phyloP scores from a whole-genome alignment of 2,888 invertebrate species.

The Amiota mariae region DNA sequence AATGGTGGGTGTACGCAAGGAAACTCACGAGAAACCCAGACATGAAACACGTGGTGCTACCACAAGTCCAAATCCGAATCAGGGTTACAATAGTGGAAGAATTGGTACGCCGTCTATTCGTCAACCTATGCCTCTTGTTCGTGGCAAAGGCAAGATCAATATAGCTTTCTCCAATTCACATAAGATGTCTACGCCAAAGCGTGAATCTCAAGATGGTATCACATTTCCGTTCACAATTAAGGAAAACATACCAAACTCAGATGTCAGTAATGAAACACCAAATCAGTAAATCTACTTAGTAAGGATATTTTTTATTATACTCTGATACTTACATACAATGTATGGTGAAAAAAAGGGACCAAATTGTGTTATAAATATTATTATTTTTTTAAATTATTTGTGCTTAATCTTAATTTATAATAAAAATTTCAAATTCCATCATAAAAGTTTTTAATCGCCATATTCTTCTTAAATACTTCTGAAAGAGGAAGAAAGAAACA shows the following conservation, averaged over 20 bases:
- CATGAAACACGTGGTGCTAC: constrained; percentile 14
- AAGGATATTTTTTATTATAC: background rate
- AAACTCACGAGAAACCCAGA: constrained; percentile 53
- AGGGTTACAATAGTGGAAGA: constrained; percentile 42
- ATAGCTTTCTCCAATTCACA: constrained; percentile 67
- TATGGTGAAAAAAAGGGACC: too few species aligned
- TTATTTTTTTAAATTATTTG: too few species aligned
- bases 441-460: too few species aligned
- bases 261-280: constrained; percentile 18
- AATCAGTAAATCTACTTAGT: background rate
- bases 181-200: constrained; percentile 64
- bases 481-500: too few species aligned
- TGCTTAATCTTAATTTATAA: too few species aligned
- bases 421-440: too few species aligned
- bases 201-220: constrained; percentile 67
- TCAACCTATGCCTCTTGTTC: constrained; percentile 58
- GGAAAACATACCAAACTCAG: constrained; percentile 13
- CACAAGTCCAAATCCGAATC: constrained; percentile 31
- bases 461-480: too few species aligned
- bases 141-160: constrained; percentile 65
- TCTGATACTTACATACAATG: too few species aligned
- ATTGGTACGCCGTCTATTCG: constrained; percentile 58
- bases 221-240: constrained; percentile 53
- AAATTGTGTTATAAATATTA: too few species aligned
- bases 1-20: constrained; percentile 64